Conservation (phyloP, 2,113 vertebrate species). For the Limanda limanda region DNA sequence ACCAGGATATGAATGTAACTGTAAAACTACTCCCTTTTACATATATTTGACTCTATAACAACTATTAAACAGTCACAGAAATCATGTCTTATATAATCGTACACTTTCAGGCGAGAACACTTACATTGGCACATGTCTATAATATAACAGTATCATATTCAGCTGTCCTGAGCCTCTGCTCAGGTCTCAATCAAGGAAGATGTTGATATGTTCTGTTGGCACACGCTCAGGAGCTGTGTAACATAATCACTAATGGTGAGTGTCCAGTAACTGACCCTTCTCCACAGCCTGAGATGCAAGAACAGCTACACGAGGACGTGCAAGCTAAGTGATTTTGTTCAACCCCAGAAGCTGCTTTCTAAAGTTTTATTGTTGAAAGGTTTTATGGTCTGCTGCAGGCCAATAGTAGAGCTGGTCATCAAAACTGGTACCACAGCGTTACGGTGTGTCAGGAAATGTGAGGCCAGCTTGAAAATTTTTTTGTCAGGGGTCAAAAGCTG, state of each 20-base stretch:
- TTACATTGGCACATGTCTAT: not conserved
- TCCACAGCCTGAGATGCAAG: conserved; percentile 19
- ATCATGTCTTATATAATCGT: not conserved
- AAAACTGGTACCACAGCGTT: not conserved
- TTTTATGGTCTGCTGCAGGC: not conserved
- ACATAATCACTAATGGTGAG: conserved; percentile 19
- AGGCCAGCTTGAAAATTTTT: no score
- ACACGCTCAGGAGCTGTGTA: conserved; percentile 12
- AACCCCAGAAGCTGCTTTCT: not conserved
- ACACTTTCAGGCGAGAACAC: no score
- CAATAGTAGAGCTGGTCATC: not conserved
- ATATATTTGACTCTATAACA: not conserved
- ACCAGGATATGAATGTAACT: not conserved
- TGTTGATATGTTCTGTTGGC: conserved; percentile 45
- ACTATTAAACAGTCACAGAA: not conserved
- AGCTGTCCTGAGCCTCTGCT: conserved; percentile 1
- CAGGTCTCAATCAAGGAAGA: conserved; percentile 34
- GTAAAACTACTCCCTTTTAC: no score
- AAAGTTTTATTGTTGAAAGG: not conserved
- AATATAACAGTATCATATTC: not conserved
- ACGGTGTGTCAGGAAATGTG: no score
- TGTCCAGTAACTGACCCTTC: conserved; percentile 53
- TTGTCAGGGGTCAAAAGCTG: no score
- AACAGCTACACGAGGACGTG: conserved; percentile 2
- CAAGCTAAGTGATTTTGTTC: not conserved